phyloP scores from a whole-genome alignment of 2,888 invertebrate genomes.

The Limnephilus marmoratus region DNA sequence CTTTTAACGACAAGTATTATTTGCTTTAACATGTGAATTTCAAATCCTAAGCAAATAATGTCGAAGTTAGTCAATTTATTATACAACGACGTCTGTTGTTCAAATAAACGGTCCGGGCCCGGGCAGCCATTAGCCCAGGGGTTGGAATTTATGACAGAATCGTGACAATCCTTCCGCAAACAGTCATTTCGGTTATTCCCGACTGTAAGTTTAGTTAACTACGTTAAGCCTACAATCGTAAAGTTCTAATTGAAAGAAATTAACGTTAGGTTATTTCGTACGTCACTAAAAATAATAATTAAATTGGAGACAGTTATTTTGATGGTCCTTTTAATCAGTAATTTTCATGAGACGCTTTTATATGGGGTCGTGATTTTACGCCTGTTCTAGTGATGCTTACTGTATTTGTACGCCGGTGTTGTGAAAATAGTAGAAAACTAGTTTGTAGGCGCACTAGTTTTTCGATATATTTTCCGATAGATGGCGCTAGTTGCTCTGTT shows the following conservation, averaged over 20 bases:
- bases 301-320: not conserved
- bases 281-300: not conserved
- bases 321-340: not conserved
- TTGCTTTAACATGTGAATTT: slow-evolving; percentile 8
- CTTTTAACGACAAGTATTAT: not conserved
- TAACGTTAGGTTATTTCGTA: not conserved
- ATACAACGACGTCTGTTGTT: slow-evolving; percentile 23
- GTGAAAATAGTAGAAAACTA: not conserved
- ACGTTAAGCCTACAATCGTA: not conserved
- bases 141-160: slow-evolving; percentile 33
- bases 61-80: slow-evolving; percentile 35
- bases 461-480: not conserved
- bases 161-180: slow-evolving; percentile 44
- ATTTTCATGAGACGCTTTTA: not conserved
- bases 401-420: not conserved
- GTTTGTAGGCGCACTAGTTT: not conserved
- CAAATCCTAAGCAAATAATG: slow-evolving; percentile 9
- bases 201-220: not conserved
- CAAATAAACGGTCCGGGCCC: slow-evolving; percentile 31
- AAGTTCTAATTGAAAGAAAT: not conserved
- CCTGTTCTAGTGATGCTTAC: not conserved
- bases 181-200: slow-evolving; percentile 21
- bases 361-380: not conserved
- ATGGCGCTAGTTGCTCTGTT: not conserved
- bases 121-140: slow-evolving; percentile 12